Evolutionary conservation across 2,113 vertebrate genomes (phyloP).

Genomic region (Crypturellus undulatus): DNA sequence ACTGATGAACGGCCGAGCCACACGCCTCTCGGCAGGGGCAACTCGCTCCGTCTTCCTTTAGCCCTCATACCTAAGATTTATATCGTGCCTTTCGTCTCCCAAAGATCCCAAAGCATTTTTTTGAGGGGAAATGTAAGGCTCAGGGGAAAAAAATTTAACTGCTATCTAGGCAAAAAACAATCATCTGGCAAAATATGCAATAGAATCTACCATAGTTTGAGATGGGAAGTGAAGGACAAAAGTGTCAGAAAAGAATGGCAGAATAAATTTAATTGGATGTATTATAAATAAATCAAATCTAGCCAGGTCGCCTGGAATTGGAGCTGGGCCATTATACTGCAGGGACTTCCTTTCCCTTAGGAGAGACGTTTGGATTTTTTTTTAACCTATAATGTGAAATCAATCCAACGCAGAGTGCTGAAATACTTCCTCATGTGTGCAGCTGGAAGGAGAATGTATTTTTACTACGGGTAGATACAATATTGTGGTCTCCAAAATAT

Average conservation of each 20-base stretch:
- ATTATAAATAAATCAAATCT: background rate
- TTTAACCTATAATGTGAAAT: background rate
- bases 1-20: background rate
- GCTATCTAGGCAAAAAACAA: background rate
- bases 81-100: background rate
- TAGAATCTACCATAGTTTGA: background rate
- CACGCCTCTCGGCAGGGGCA: constrained; percentile 3
- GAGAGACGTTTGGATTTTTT: background rate
- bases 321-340: background rate
- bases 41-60: constrained; percentile 32
- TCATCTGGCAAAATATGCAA: background rate
- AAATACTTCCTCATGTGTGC: background rate
- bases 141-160: background rate
- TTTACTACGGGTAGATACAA: constrained; percentile 6
- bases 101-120: constrained; percentile 42
- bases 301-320: background rate
- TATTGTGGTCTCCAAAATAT: background rate
- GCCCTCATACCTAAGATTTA: constrained; percentile 44
- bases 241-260: background rate
- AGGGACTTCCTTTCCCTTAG: background rate
- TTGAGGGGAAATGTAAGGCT: background rate
- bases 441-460: background rate
- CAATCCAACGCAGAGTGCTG: background rate
- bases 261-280: background rate
- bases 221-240: background rate